A percentile compares a stretch with the other conserved stretches of the same genome.
These are phyloP conservation scores for Drosophila setifemur DNA, from an alignment of 1,140 invertebrate genomes.

Conservation along the genomic window DNA sequence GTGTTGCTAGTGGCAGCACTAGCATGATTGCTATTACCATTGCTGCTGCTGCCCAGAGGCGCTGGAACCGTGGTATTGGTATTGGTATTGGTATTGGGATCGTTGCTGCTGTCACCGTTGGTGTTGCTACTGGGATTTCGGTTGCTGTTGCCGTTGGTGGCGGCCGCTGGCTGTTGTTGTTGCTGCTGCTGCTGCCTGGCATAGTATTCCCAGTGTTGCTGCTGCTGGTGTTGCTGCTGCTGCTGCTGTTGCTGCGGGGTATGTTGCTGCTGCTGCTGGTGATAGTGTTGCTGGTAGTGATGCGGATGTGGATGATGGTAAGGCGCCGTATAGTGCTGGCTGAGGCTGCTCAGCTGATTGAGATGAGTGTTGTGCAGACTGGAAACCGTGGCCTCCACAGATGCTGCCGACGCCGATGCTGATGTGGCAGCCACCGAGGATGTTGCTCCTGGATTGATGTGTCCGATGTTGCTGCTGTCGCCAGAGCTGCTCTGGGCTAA, in stretches of 20 bases:
- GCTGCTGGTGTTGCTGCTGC: constrained; percentile 51
- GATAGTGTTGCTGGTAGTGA: constrained; percentile 52
- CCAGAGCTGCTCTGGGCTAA: constrained; percentile 74
- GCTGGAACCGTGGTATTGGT: constrained; percentile 40
- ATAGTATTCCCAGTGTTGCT: constrained; percentile 80
- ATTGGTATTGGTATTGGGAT: constrained; percentile 23
- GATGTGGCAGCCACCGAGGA: constrained; percentile 26
- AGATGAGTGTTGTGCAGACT: constrained; percentile 70
- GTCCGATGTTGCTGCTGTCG: constrained; percentile 50
- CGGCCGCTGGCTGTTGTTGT: constrained; percentile 45
- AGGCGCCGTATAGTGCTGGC: constrained; percentile 69
- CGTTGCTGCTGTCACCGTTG: constrained; percentile 25
- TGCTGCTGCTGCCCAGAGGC: constrained; percentile 52
- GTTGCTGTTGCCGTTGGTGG: constrained; percentile 37
- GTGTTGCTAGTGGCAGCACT: constrained; percentile 39
- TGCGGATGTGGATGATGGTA: constrained; percentile 54
- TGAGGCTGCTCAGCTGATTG: constrained; percentile 74
- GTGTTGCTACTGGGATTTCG: too few relatives aligned
- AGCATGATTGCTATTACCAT: constrained; percentile 45
- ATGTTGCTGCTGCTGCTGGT: constrained; percentile 39
- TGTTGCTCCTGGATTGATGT: neutral
- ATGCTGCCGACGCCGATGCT: constrained; percentile 40
- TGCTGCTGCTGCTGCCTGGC: constrained; percentile 73
- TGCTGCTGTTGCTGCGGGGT: constrained; percentile 51
- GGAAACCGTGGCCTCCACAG: constrained; percentile 57